Base-by-base conservation (phyloP, 2,797 vertebrate genomes). In the Momotus momota region DNA sequence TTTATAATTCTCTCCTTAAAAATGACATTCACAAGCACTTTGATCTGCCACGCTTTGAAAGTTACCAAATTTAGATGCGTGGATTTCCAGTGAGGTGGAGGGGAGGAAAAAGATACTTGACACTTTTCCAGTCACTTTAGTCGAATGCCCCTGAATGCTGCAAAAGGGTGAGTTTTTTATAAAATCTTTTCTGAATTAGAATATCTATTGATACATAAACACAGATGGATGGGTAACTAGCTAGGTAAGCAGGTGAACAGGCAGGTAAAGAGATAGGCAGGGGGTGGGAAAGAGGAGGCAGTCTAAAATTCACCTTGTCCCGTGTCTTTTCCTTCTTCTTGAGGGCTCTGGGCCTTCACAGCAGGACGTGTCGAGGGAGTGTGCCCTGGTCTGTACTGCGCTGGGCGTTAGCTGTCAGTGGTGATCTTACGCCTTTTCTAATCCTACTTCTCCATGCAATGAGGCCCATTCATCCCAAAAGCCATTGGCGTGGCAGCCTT, bases 241-340 rank as follows among this genome's bases (percentile, higher is more conserved):
- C 31, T 55, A 33, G 27, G 54, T 33, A 31, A 67, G 31, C 6
- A 57, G 86, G 21, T 41, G 52, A 21, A 29, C 12, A 26, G 72
- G 12, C 4, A 35, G 33, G 77, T 19, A 23, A 29, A 65, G 41
- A 31, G 29, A 25, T 10, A 40, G 33, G 13, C 9, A 46, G 41
- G 6, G 48, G 31, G 41, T 79, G 49, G 26, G 43, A 45, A 61
- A 46, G 79, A 55, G 31, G 52, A 23, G 26, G 14, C 35, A 71
- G 19, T 20, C 58, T 51, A 41, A 25, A 45, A n/a, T 31, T 18
- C 33, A 27, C 8, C 8, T 16, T 20, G 52, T 19, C 14, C 40
- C 9, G 1, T 33, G 25, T 11, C 4, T 31, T 14, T 52, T 2
- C 10, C 8, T 12, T 17, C 33, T 9, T 27, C 33, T 25, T 0